These are phyloP conservation scores for Caenorhabditis briggsae DNA, from an alignment of 1,140 invertebrate species.

Conservation along the genomic window DNA sequence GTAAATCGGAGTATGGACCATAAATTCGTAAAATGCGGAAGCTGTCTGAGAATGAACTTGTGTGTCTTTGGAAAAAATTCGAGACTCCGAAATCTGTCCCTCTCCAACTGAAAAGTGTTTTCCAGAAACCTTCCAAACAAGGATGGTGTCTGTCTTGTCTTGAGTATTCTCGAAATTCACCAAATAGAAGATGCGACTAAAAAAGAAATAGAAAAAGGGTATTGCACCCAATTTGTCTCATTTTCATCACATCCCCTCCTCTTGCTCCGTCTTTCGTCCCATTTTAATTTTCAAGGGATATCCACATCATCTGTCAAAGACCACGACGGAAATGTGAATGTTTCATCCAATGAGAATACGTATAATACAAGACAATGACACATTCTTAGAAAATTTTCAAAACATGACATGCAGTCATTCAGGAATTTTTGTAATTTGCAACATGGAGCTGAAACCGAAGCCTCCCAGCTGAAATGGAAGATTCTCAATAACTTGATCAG, in stretches of 20 bases:
- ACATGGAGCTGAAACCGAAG: too few species aligned
- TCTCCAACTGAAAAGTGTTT: neutral
- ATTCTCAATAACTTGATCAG: too few species aligned
- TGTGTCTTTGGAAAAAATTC: too few species aligned
- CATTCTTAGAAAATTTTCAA: neutral
- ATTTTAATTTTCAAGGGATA: conserved; percentile 10
- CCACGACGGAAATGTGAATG: neutral
- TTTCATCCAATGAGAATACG: neutral
- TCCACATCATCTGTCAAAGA: conserved; percentile 50
- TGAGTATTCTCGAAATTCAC: conserved; percentile 29
- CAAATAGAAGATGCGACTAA: neutral
- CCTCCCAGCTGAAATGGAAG: too few species aligned
- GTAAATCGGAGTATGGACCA: too few species aligned
- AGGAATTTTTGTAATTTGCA: too few species aligned
- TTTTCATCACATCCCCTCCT: neutral
- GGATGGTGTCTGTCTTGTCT: neutral
- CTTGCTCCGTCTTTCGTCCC: neutral
- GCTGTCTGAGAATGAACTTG: too few species aligned
- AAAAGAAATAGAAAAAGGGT: neutral
- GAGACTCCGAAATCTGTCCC: neutral
- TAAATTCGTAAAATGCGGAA: too few species aligned
- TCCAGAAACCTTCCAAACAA: neutral
- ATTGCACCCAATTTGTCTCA: conserved; percentile 49
- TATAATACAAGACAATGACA: neutral
- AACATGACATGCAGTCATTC: too few species aligned